Base-by-base conservation (phyloP, 2,797 vertebrate genomes). In the Macropodus opercularis region DNA sequence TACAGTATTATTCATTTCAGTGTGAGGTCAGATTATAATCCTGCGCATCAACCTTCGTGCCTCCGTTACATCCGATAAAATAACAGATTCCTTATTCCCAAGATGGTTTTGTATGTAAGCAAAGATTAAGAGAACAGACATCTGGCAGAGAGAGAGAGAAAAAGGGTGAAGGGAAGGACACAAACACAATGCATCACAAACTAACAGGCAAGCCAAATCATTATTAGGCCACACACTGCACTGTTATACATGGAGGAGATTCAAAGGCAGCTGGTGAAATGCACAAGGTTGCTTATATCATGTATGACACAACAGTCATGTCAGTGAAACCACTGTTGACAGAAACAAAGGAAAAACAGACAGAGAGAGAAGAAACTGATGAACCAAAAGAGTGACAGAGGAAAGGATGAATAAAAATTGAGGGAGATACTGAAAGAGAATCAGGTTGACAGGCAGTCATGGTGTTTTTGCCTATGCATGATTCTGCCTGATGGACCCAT, bases 401-500 rank as follows among this genome's bases (percentile, higher is more conserved):
- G 27, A 13, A 47, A 27, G 57, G 52, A 62, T 51, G 48, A 49
- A 31, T 31, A 23, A 13, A 51, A 42, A 42, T 6, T 17, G 36
- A 49, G 38, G 50, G 36, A 34, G 29, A 50, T 38, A 6, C 21
- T 40, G 44, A 29, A 46, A 24, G 52, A 58, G 48, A 62, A 49
- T 48, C 36, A 26, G 22, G 49, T 41, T 61, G 61, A 69, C 61
- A 43, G 44, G 8, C 35, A 13, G 29, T 52, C 50, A 26, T 10
- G 13, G 13, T 11, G 42, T 55, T 69, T 79, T 52, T 26, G 24
- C 58, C 31, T 64, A 48, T 48, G 43, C 67, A 31, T 40, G 65
- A 55, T 66, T 67, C 56, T 75, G 79, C 24, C 50, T 27, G 39
- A 59, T 49, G 64, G 60, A 59, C 70, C 73, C 80, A 80, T 88